These are phyloP conservation scores for Anser cygnoides DNA, from an alignment of 2,113 vertebrate species.

Conservation along the genomic window DNA sequence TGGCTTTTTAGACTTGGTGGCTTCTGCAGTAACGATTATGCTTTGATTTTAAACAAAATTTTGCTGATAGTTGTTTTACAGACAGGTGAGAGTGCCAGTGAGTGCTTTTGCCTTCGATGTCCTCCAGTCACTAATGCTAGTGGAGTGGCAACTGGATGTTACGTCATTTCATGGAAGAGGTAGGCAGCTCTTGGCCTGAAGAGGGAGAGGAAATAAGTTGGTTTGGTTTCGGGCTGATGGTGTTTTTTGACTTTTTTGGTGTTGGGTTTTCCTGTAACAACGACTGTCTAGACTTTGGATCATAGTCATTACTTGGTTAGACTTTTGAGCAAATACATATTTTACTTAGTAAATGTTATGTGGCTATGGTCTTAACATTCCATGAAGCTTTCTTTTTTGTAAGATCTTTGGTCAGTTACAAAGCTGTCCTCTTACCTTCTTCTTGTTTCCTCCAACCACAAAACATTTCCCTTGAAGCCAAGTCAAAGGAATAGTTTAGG, in stretches of 20 bases:
- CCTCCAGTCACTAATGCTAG: slow-evolving; percentile 77
- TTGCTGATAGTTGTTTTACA: slow-evolving; percentile 87
- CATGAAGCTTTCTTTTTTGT: neutral
- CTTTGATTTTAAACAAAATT: slow-evolving; percentile 54
- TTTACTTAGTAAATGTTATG: neutral
- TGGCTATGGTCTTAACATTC: neutral
- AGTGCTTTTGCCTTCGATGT: slow-evolving; percentile 92
- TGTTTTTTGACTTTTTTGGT: neutral
- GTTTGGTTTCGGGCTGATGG: neutral
- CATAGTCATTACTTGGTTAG: neutral
- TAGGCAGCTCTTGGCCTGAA: slow-evolving; percentile 15
- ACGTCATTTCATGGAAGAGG: slow-evolving; percentile 94
- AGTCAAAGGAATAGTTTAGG: neutral
- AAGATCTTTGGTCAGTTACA: neutral
- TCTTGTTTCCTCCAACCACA: neutral
- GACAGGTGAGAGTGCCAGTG: slow-evolving; percentile 92
- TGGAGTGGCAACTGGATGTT: slow-evolving; percentile 90
- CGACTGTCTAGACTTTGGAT: neutral
- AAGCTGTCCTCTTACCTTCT: neutral
- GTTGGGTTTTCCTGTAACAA: neutral
- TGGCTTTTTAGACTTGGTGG: neutral
- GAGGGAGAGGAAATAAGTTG: neutral
- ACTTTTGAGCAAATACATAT: neutral
- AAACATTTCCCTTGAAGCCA: neutral
- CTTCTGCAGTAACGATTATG: neutral